phyloP scores from a whole-genome alignment of 2,888 invertebrate species.

The Caenorhabditis virilis region DNA sequence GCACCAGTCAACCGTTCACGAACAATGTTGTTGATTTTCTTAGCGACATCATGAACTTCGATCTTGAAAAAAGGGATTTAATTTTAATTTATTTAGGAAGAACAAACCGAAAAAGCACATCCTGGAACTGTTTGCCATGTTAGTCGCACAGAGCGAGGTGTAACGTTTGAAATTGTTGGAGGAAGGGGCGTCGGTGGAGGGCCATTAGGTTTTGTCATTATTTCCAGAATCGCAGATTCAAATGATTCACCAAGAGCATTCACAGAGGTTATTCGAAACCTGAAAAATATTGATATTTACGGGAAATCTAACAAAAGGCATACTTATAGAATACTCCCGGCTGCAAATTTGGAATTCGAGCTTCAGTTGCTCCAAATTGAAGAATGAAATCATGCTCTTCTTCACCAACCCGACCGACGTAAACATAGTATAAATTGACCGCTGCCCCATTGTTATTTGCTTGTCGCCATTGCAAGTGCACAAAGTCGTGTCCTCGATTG shows the following conservation, averaged over 20 bases:
- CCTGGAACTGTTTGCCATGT: constrained; percentile 37
- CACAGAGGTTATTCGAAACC: constrained; percentile 31
- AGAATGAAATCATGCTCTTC: constrained; percentile 3
- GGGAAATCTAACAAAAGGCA: too few relatives aligned
- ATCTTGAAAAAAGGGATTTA: constrained; percentile 3
- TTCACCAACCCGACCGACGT: constrained; percentile 10
- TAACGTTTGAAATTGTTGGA: constrained; percentile 6
- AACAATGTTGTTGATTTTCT: neutral
- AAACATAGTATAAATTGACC: constrained; percentile 22
- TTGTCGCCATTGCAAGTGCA: constrained; percentile 48
- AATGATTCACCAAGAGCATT: constrained; percentile 44
- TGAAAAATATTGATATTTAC: too few relatives aligned
- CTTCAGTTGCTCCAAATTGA: constrained; percentile 4
- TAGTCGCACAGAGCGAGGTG: constrained; percentile 23
- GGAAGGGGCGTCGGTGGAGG: constrained; percentile 4
- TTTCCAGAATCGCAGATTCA: constrained; percentile 1
- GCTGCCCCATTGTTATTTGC: constrained; percentile 30
- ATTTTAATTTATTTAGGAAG: neutral
- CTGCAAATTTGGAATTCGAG: constrained; percentile 13
- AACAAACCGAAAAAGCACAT: constrained; percentile 15
- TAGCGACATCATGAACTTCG: constrained; percentile 5
- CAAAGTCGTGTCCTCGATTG: constrained; percentile 33
- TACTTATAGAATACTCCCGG: constrained; percentile 32
- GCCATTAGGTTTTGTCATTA: constrained; percentile 16
- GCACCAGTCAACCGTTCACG: constrained; percentile 5